Base-by-base conservation (phyloP, 2,113 vertebrate species). In the Malurus elegans region DNA sequence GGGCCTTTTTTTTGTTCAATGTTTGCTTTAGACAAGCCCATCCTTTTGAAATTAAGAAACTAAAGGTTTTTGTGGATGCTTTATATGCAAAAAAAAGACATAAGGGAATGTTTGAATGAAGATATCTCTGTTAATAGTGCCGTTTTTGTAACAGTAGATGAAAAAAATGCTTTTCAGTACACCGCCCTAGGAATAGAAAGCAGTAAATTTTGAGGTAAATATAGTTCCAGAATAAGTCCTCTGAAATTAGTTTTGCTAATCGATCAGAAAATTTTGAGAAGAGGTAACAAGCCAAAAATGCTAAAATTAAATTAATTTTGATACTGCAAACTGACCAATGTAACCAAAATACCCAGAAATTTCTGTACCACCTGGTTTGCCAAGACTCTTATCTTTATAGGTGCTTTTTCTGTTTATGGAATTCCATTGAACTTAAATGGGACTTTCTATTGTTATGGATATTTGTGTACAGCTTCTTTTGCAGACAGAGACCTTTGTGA, bases 171-270 rank as follows among this genome's bases (percentile, higher is more conserved):
- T 75, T 45, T 90, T 85, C 61, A 79, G 66, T 82, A 69, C 40
- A 72, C 21, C 34, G 28, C 31, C 81, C 74, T 85, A 72, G 73
- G 76, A 94, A 94, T 88, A 96, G 95, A 81, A 93, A 87, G 78
- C 66, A 82, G 71, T 79, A 94, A 87, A 90, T 82, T 67, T 72
- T 71, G 75, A 88, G 53, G 48, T 85, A 92, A 94, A 90, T 82
- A 71, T 53, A 79, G 78, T 65, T 85, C 45, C 38, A 53, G 53
- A 79, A 74, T 31, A 61, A 90, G 62, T 86, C 12, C 17, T 65
- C 48, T 65, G 45, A 93, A 94, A 75, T 90, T 72, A 75, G 57
- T 88, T 88, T 90, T 6, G 2, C 23, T 76, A 36, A 93, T 96
- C 5, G 15, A 95, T 90, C 75, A 36, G 57, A 45, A 28, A 82